Evolutionary conservation across 2,113 vertebrate genomes (phyloP).

Genomic region (Fukomys damarensis): DNA sequence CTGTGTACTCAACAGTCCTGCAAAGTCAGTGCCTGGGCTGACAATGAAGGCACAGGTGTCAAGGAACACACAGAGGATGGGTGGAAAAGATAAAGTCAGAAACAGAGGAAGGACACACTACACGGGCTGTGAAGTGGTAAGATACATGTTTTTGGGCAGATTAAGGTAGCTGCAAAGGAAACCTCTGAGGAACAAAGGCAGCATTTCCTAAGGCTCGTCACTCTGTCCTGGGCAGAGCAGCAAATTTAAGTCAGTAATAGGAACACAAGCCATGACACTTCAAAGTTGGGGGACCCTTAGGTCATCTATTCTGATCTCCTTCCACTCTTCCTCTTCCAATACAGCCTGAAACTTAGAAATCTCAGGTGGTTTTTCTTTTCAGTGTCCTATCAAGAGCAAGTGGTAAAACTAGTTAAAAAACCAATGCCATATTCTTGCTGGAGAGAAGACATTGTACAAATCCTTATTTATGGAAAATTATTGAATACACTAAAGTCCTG

Average conservation of each 20-base stretch:
- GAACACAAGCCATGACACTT: neutral
- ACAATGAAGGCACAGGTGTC: neutral
- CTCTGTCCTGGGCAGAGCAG: neutral
- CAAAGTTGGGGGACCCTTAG: neutral
- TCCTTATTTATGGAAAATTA: neutral
- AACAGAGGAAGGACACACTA: neutral
- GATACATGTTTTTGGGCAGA: neutral
- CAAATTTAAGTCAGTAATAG: neutral
- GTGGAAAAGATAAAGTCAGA: neutral
- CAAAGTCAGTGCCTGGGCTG: neutral
- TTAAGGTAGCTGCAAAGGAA: neutral
- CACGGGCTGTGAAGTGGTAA: neutral
- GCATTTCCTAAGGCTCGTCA: neutral
- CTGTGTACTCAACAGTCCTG: neutral
- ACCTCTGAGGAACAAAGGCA: neutral
- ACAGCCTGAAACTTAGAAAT: constrained; percentile 35
- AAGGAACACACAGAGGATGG: neutral
- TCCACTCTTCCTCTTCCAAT: neutral
- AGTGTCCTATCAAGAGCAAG: neutral
- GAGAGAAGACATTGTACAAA: neutral
- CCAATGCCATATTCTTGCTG: neutral
- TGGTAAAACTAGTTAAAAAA: constrained; percentile 10
- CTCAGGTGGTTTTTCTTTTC: neutral
- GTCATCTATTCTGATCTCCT: neutral
- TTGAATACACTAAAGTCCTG: neutral